Evolutionary conservation across 2,888 invertebrate species (phyloP), one percentile per base, ranked within the genome.

Genomic region (Apeira syringaria): DNA sequence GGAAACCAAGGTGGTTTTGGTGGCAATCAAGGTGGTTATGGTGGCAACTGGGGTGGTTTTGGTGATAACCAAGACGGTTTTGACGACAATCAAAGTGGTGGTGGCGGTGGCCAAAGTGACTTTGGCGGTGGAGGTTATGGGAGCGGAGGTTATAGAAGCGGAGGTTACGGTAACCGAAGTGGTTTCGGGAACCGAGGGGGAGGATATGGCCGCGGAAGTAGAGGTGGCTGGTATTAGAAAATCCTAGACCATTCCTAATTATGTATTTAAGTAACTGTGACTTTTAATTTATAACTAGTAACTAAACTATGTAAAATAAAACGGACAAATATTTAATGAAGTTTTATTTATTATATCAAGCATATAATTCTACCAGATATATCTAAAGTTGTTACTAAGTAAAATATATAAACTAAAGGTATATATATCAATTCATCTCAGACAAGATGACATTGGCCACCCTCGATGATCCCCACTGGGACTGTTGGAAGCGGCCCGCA

Each of bases 31-130:
- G 62, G 66, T 1, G 56, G 67, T 1, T 68, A 63, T n/a, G 61
- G 66, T n/a, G 60, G 73, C 1, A 58, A 57, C 38, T 38, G 61
- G 2, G 61, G 67, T 2, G 61, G 68, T 2, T 63, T 53, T 29
- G 64, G 64, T 12, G 64, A 64, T 1, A 58, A 50, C 7, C 29
- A 47, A 3, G 61, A 64, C 0, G 61, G 64, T 2, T 66, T 52
- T 9, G 56, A 8, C 8, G 17, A 9, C 6, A 25, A 33, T 11
- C 33, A 57, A 12, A 60, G 69, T 0, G 64, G 74, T 9, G 71
- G 59, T 34, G 54, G 61, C 7, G 7, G 7, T 2, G 7, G 7
- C 20, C 20, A 20, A 7, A 7, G 20, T 7, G 20, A 7, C 7
- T 20, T 20, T 20, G 20, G 20, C 20, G 20, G 20, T 2, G 20